These are phyloP conservation scores for Eunapius fragilis DNA, from an alignment of 37 sponge, comb jelly and placozoan genomes.

Conservation along the genomic window DNA sequence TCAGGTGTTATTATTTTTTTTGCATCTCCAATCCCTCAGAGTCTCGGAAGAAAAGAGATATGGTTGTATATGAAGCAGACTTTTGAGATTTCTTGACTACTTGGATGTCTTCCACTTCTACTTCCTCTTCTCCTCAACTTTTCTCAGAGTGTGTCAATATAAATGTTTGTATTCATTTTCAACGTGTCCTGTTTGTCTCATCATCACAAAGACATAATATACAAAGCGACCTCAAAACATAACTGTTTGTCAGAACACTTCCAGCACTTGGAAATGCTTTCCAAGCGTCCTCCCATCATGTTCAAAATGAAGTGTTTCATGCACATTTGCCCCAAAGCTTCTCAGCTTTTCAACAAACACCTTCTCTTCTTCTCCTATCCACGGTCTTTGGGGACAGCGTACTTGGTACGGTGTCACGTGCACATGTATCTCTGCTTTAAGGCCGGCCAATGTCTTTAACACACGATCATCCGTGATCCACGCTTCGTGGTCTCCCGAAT, in stretches of 20 bases:
- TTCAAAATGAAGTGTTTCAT: slow-evolving; percentile 68
- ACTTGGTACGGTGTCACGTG: slow-evolving; percentile 91
- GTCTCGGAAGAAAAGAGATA: slow-evolving; percentile 21
- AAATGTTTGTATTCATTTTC: neutral
- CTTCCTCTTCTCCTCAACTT: neutral
- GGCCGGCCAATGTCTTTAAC: slow-evolving; percentile 31
- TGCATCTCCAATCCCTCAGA: slow-evolving; percentile 33
- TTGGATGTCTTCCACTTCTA: neutral
- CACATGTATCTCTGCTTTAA: slow-evolving; percentile 52
- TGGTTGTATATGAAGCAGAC: slow-evolving; percentile 28
- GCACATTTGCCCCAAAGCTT: slow-evolving; percentile 38
- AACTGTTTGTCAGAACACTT: slow-evolving; percentile 42
- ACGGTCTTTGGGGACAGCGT: slow-evolving; percentile 41
- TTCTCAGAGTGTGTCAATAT: neutral
- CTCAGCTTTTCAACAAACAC: slow-evolving; percentile 61
- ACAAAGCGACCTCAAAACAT: too few species aligned
- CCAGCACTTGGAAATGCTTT: slow-evolving; percentile 78
- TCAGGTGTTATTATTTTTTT: neutral
- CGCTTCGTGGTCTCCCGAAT: slow-evolving; percentile 73
- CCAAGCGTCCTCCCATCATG: slow-evolving; percentile 61
- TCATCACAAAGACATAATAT: too few species aligned
- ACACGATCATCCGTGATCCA: slow-evolving; percentile 74
- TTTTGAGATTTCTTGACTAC: too few species aligned
- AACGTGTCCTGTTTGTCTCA: neutral
- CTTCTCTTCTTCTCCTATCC: slow-evolving; percentile 77